Evolutionary conservation across 1,140 invertebrate species (phyloP).

Genomic region (Nasonia vitripennis): DNA sequence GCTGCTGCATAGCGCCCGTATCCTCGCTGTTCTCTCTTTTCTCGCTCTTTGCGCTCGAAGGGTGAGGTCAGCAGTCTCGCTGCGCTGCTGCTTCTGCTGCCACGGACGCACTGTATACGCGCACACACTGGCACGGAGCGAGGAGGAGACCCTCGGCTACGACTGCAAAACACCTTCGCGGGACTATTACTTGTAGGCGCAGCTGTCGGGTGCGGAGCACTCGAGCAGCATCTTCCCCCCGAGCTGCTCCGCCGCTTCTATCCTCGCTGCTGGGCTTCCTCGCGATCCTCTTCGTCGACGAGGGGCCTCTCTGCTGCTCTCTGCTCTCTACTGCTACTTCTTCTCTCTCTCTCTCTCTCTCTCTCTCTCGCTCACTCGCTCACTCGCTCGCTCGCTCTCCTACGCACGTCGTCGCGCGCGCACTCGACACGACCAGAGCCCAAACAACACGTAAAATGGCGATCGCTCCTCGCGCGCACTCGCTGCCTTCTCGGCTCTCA

Average conservation of each 20-base stretch:
- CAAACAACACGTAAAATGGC: conserved; percentile 53
- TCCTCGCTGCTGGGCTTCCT: conserved; percentile 1
- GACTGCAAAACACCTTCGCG: background rate
- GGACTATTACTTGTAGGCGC: conserved; percentile 59
- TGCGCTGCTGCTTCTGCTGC: background rate
- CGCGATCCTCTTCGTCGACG: background rate
- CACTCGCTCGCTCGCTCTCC: no score
- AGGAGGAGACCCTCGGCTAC: no score
- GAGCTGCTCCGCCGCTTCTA: conserved; percentile 48
- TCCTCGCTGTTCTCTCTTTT: conserved; percentile 12
- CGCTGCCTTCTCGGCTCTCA: conserved; percentile 1
- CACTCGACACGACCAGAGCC: background rate
- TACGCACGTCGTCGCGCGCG: background rate
- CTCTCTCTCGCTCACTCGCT: no score
- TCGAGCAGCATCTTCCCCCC: conserved; percentile 65
- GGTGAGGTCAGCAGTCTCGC: background rate
- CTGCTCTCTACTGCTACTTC: no score
- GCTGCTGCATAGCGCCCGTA: conserved; percentile 39
- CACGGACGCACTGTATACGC: background rate
- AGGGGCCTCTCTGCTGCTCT: background rate
- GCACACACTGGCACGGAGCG: background rate
- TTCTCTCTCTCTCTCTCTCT: no score
- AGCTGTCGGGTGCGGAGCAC: conserved; percentile 65
- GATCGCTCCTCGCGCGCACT: conserved; percentile 27
- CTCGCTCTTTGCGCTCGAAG: no score